Evolutionary conservation across 2,888 invertebrate genomes (phyloP).

Genomic region (Eudemis profundana): DNA sequence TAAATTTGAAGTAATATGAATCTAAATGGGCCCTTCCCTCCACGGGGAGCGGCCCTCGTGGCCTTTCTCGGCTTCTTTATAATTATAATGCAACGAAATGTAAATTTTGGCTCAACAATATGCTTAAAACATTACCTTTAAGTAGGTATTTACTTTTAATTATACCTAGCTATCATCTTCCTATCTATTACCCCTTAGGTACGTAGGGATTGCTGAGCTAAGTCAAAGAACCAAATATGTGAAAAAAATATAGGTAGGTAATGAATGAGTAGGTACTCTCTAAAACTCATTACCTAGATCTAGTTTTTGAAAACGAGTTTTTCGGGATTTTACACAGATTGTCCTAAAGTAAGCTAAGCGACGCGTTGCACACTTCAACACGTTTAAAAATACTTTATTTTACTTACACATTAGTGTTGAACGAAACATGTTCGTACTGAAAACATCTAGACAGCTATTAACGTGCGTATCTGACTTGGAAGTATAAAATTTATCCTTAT

Average conservation of each 20-base stretch:
- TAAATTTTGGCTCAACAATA: slow-evolving; percentile 57
- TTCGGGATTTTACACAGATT: too few species aligned
- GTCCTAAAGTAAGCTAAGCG: too few species aligned
- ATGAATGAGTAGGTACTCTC: too few species aligned
- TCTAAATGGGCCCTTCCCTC: slow-evolving; percentile 55
- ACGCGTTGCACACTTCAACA: too few species aligned
- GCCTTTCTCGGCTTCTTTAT: slow-evolving; percentile 57
- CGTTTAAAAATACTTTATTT: not conserved
- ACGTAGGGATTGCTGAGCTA: too few species aligned
- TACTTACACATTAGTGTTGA: not conserved
- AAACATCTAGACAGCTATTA: slow-evolving; percentile 16
- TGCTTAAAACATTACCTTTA: slow-evolving; percentile 36
- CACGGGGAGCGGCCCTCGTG: slow-evolving; percentile 52
- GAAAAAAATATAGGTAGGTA: too few species aligned
- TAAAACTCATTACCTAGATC: too few species aligned
- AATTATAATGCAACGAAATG: slow-evolving; percentile 64
- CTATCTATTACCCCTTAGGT: not conserved
- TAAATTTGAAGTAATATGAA: slow-evolving; percentile 60
- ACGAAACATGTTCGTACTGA: slow-evolving; percentile 5
- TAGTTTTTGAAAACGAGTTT: too few species aligned
- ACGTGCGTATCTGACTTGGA: slow-evolving; percentile 14
- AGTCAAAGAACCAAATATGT: too few species aligned
- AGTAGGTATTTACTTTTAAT: not conserved
- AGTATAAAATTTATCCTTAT: slow-evolving; percentile 33
- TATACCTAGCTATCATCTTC: not conserved